phyloP scores from a whole-genome alignment of 2,888 invertebrate species.

The Eupithecia dodoneata region DNA sequence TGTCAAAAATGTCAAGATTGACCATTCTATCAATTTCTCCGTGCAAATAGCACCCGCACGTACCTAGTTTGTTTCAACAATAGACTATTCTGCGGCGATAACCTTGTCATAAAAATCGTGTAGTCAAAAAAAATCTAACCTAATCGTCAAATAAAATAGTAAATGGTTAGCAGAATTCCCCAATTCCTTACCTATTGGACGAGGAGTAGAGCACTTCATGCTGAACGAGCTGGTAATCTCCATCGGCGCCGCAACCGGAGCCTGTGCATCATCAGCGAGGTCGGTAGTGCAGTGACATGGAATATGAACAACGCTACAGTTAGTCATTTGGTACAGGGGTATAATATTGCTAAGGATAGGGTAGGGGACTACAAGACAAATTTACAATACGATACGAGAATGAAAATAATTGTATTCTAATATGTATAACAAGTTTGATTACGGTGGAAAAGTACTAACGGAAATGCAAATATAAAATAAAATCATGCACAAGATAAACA shows the following conservation, averaged over 20 bases:
- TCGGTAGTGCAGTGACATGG: conserved; percentile 42
- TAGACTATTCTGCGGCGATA: too few relatives aligned
- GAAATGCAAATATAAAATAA: not conserved
- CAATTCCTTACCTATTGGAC: conserved; percentile 91
- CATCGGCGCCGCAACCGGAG: conserved; percentile 95
- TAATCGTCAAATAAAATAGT: too few relatives aligned
- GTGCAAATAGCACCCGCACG: too few relatives aligned
- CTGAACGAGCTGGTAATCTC: conserved; percentile 99
- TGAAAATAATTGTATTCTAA: not conserved
- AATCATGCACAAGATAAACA: not conserved
- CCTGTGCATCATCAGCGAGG: conserved; percentile 72
- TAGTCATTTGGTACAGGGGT: conserved; percentile 50
- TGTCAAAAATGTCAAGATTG: too few relatives aligned
- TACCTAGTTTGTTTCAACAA: too few relatives aligned
- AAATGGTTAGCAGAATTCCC: too few relatives aligned
- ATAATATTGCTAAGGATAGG: not conserved
- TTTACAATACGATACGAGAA: not conserved
- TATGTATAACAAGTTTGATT: not conserved
- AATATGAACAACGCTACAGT: conserved; percentile 62
- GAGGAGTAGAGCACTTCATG: conserved; percentile 99
- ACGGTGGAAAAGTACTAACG: not conserved
- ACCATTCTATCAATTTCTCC: too few relatives aligned
- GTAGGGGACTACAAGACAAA: not conserved
- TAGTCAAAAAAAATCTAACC: too few relatives aligned
- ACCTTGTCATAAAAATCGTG: too few relatives aligned